Conservation (phyloP, 1,140 invertebrate species). For the Diprion similis region DNA sequence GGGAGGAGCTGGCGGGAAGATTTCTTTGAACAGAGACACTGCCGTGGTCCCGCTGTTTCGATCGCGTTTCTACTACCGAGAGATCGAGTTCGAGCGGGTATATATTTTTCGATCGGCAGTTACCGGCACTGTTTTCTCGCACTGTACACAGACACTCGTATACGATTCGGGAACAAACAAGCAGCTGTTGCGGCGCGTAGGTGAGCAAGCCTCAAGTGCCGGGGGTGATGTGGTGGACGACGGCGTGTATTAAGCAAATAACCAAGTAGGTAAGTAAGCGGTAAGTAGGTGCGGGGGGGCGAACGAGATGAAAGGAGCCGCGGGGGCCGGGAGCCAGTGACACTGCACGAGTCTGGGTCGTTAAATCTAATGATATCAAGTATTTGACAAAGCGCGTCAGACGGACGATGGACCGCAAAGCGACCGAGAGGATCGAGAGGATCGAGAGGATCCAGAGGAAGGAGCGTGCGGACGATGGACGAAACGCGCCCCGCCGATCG, state of each 20-base stretch:
- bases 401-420: conserved; percentile 30
- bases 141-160: no score
- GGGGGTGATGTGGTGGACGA: no score
- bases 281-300: conserved; percentile 39
- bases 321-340: conserved; percentile 48
- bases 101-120: no score
- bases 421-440: neutral
- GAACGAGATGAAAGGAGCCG: conserved; percentile 53
- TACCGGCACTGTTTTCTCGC: no score
- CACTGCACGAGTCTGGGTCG: conserved; percentile 47
- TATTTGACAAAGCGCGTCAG: conserved; percentile 46
- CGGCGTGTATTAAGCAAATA: no score
- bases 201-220: no score
- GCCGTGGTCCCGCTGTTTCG: no score
- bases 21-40: neutral
- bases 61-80: neutral
- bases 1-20: neutral
- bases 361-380: conserved; percentile 57
- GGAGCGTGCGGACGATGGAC: neutral
- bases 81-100: neutral
- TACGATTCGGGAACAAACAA: no score
- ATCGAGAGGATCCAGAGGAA: conserved; percentile 9
- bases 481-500: no score
- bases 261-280: neutral
- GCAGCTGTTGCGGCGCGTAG: no score